A percentile compares a stretch with the other conserved stretches of the same genome.
Evolutionary conservation across 2,888 invertebrate species (phyloP).

Genomic region (Monoplex corrugatus): DNA sequence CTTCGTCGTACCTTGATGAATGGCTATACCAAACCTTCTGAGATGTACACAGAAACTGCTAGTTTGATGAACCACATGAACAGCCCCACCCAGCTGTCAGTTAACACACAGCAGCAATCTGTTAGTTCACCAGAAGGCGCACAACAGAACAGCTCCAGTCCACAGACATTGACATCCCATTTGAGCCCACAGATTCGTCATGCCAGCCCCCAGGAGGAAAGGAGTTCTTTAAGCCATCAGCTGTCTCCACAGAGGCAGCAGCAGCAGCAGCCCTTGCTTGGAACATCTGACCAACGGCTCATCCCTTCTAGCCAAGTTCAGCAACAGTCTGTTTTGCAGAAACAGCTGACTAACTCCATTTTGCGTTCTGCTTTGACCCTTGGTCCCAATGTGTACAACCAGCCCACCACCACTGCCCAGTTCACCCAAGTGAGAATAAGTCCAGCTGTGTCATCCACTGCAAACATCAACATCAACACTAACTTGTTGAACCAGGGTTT

Average conservation of each 20-base stretch:
- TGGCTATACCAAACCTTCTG: slow-evolving; percentile 49
- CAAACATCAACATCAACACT: slow-evolving; percentile 51
- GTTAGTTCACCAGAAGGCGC: slow-evolving; percentile 66
- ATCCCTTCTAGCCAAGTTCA: slow-evolving; percentile 52
- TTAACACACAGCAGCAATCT: slow-evolving; percentile 61
- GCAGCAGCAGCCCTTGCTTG: slow-evolving; percentile 54
- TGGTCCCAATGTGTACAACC: slow-evolving; percentile 51
- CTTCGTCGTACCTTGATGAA: slow-evolving; percentile 52
- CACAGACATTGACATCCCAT: slow-evolving; percentile 60
- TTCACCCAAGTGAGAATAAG: slow-evolving; percentile 48
- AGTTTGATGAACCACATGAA: slow-evolving; percentile 25
- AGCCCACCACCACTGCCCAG: slow-evolving; percentile 49
- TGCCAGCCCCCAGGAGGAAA: slow-evolving; percentile 52
- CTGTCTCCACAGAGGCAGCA: slow-evolving; percentile 63
- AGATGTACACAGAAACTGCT: background rate
- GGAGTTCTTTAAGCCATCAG: slow-evolving; percentile 64
- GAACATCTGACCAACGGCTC: slow-evolving; percentile 54
- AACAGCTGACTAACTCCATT: slow-evolving; percentile 70
- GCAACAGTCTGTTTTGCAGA: slow-evolving; percentile 61
- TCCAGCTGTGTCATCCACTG: slow-evolving; percentile 33
- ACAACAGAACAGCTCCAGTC: slow-evolving; percentile 66
- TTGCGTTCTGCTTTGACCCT: slow-evolving; percentile 73
- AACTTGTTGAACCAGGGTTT: slow-evolving; percentile 35
- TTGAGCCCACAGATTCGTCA: slow-evolving; percentile 60
- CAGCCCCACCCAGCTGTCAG: slow-evolving; percentile 40